Evolutionary conservation across 2,113 vertebrate species (phyloP), one percentile per base, ranked within the genome.

Genomic region (Neomonachus schauinslandi): DNA sequence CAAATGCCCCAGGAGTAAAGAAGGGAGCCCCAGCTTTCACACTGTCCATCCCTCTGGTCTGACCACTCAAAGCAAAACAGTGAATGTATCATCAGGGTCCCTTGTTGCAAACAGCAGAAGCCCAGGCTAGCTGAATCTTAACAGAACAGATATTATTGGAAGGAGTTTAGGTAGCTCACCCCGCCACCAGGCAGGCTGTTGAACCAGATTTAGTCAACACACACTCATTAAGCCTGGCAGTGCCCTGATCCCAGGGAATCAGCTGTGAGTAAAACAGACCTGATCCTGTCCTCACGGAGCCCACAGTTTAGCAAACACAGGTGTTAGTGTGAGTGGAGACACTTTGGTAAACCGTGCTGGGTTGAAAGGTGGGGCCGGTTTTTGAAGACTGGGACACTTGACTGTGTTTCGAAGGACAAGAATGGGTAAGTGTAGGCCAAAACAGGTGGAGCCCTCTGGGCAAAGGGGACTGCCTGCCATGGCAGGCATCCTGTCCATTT

Each of bases 261-360:
- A 11, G 31, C 91, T 46, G 28, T 28, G 36, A 67, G 59, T 55
- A 14, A 28, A 49, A 67, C 13, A 76, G 67, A 33, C 36, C 63
- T 21, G 24, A 26, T 16, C 67, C 33, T 11, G 19, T 55, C 63
- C 26, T 24, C 31, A 7, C 0, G 5, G 42, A 53, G 77, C 59
- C 65, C 2, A 5, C 51, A 18, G 16, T 9, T n/a, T 21, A 13
- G n/a, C 53, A 71, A 31, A 63, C 36, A 53, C 67, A 59, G 13
- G 2, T 61, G 14, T 72, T 18, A 10, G 11, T 49, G 55, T 5
- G 12, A 24, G 49, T 0, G 21, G 36, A 31, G 16, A 36, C 16
- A 16, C n/a, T 19, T 21, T 19, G 2, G 26, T 36, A 19, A 59
- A 10, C 39, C 0, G 0, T 24, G 28, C n/a, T 55, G 51, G 46